Percentiles rank a stretch among this genome's conserved stretches.
Evolutionary conservation across 1,140 invertebrate genomes (phyloP).

Genomic region (Leptinotarsa defecta): DNA sequence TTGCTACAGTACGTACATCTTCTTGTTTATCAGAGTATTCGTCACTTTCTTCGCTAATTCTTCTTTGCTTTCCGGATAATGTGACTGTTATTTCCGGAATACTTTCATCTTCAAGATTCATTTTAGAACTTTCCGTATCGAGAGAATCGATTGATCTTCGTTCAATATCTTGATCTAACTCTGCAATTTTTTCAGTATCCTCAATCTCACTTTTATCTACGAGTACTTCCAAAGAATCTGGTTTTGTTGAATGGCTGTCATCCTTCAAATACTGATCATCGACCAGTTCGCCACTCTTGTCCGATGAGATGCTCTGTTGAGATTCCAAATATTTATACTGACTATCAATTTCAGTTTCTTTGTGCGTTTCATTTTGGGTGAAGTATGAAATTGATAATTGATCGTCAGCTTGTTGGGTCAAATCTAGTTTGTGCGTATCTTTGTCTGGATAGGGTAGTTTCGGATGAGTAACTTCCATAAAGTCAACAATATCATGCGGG

Average conservation of each 20-base stretch:
- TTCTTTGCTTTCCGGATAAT: conserved; percentile 51
- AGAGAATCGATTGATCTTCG: conserved; percentile 42
- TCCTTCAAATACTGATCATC: conserved; percentile 33
- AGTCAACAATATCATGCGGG: conserved; percentile 27
- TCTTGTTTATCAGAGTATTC: conserved; percentile 40
- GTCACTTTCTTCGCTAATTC: conserved; percentile 55
- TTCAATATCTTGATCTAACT: conserved; percentile 54
- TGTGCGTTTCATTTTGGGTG: conserved; percentile 42
- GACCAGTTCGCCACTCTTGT: conserved; percentile 36
- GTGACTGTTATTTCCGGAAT: conserved; percentile 54
- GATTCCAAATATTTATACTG: conserved; percentile 40
- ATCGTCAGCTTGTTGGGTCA: conserved; percentile 23
- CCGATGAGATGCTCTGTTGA: conserved; percentile 43
- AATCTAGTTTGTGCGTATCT: conserved; percentile 27
- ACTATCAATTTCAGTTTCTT: conserved; percentile 40
- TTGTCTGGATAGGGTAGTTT: conserved; percentile 10
- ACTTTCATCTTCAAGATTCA: conserved; percentile 38
- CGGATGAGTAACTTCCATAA: conserved; percentile 21
- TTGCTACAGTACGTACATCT: conserved; percentile 52
- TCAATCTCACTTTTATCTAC: conserved; percentile 62
- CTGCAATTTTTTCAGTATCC: conserved; percentile 57
- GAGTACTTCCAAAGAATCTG: conserved; percentile 59
- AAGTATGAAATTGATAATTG: conserved; percentile 34
- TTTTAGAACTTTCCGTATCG: conserved; percentile 43
- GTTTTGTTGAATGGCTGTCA: conserved; percentile 48